A percentile compares a stretch with the other conserved stretches of the same genome.
Conservation (phyloP, 37 sponge, comb jelly and placozoan species). For the Geodia barretti region DNA sequence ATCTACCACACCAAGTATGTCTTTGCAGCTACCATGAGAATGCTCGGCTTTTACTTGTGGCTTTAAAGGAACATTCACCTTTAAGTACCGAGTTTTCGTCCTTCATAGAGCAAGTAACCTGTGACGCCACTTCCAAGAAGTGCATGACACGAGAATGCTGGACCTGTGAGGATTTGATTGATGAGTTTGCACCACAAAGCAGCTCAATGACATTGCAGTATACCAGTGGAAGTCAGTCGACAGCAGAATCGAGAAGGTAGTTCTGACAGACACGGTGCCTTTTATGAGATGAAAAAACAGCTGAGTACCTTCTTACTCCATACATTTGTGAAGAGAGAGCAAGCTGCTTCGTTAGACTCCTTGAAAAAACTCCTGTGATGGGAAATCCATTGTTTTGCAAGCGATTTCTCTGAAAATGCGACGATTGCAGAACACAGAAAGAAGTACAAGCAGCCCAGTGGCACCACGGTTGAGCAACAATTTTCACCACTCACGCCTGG, state of each 20-base stretch:
- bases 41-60: slow-evolving; percentile 44
- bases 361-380: slow-evolving; percentile 13
- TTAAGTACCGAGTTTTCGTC: slow-evolving; percentile 14
- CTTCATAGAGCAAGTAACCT: slow-evolving; percentile 35
- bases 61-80: slow-evolving; percentile 34
- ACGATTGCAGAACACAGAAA: slow-evolving; percentile 25
- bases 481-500: no score
- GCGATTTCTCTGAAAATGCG: slow-evolving; percentile 45
- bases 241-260: slow-evolving; percentile 32
- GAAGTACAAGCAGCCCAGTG: slow-evolving; percentile 35
- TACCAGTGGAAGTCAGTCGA: slow-evolving; percentile 28
- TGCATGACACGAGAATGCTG: slow-evolving; percentile 32
- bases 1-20: slow-evolving; percentile 52
- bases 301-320: slow-evolving; percentile 31
- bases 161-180: slow-evolving; percentile 22
- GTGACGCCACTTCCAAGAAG: slow-evolving; percentile 17
- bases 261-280: slow-evolving; percentile 18
- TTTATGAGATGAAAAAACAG: slow-evolving; percentile 8
- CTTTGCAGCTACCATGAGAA: slow-evolving; percentile 53
- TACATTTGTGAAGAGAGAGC: slow-evolving; percentile 36
- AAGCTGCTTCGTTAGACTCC: slow-evolving; percentile 27
- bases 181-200: slow-evolving; percentile 20
- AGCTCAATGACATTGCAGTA: slow-evolving; percentile 5
- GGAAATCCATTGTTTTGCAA: slow-evolving; percentile 29
- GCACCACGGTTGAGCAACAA: slow-evolving; percentile 23